A percentile compares a stretch with the other conserved stretches of the same genome.
phyloP scores from a whole-genome alignment of 2,113 vertebrate species.

The Onychostruthus taczanowskii region DNA sequence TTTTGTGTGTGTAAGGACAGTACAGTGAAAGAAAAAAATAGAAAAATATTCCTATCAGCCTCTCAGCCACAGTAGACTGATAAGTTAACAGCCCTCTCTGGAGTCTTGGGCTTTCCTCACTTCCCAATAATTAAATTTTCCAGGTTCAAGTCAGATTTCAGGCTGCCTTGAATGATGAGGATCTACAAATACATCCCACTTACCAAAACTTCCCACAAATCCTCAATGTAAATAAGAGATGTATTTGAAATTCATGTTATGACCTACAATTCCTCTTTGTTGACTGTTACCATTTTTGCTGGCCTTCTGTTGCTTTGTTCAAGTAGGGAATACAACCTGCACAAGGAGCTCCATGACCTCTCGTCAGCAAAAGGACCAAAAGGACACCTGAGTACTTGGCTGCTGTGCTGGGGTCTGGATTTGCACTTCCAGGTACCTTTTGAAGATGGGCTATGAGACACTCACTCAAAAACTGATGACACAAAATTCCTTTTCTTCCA shows the following conservation, averaged over 20 bases:
- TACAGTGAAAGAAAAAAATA: not conserved
- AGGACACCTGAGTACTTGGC: not conserved
- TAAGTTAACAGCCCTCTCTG: not conserved
- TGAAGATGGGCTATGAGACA: not conserved
- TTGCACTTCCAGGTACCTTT: not conserved
- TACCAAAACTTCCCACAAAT: not conserved
- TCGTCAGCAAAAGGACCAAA: not conserved
- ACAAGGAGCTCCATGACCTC: fast-evolving
- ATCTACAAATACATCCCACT: not conserved
- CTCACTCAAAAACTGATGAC: not conserved
- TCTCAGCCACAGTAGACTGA: not conserved
- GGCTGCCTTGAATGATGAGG: not conserved
- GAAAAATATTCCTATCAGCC: not conserved
- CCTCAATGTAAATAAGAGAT: not conserved
- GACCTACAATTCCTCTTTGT: not conserved
- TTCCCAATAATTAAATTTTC: not conserved
- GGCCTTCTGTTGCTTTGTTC: not conserved
- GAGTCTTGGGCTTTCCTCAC: not conserved
- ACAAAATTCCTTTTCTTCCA: not conserved
- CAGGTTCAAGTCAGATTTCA: not conserved
- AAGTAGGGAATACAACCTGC: fast-evolving
- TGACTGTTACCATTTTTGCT: not conserved
- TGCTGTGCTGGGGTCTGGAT: not conserved
- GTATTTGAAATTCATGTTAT: not conserved
- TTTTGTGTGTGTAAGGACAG: not conserved